phyloP scores from a whole-genome alignment of 2,888 invertebrate genomes.

The Drosophila kuntzei region DNA sequence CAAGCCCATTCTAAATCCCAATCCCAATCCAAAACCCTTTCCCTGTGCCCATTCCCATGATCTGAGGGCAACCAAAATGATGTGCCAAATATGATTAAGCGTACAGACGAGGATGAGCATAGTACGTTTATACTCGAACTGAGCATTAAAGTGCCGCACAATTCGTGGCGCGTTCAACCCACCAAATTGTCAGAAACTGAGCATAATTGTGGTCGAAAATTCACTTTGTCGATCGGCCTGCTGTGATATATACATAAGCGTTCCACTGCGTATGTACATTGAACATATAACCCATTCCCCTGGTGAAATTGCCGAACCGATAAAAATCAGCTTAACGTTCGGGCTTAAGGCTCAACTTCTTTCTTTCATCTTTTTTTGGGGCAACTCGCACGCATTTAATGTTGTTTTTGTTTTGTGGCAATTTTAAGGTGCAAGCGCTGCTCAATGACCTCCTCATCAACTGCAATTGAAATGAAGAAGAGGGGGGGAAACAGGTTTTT shows the following conservation, averaged over 20 bases:
- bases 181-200: constrained; percentile 57
- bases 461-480: constrained; percentile 13
- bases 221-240: constrained; percentile 48
- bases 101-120: constrained; percentile 25
- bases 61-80: constrained; percentile 46
- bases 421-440: constrained; percentile 59
- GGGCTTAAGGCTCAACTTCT: constrained; percentile 41
- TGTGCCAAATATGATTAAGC: constrained; percentile 68
- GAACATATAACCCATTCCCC: constrained; percentile 14
- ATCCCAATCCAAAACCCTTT: background rate
- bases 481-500: constrained; percentile 58
- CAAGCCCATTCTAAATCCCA: background rate
- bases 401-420: constrained; percentile 29
- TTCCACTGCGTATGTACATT: background rate
- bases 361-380: constrained; percentile 29
- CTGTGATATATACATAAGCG: constrained; percentile 10
- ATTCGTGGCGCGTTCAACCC: constrained; percentile 63
- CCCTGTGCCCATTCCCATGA: constrained; percentile 28
- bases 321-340: constrained; percentile 74
- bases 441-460: constrained; percentile 60
- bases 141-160: constrained; percentile 32
- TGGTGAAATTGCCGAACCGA: constrained; percentile 66
- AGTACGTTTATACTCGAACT: background rate
- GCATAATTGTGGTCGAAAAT: constrained; percentile 62
- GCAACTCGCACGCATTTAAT: constrained; percentile 47